Percentiles rank a stretch among this genome's conserved stretches.
Conservation (phyloP, 2,888 invertebrate genomes). For the Drosophila neotestacea region DNA sequence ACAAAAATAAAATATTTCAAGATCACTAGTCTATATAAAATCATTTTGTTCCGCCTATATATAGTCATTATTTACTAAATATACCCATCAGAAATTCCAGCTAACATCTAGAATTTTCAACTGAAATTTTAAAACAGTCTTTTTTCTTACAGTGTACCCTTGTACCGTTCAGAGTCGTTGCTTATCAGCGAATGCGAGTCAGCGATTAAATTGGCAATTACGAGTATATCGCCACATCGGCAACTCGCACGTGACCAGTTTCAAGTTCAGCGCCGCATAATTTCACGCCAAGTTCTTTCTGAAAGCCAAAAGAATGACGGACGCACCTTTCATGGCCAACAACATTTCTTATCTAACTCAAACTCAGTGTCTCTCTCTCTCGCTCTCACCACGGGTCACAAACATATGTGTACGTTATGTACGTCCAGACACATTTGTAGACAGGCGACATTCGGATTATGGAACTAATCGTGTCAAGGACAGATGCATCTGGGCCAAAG, state of each 20-base stretch:
- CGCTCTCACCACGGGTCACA: conserved; percentile 10
- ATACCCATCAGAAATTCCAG: no score
- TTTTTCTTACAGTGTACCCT: background rate
- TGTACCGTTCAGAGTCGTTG: conserved; percentile 3
- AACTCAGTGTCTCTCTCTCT: background rate
- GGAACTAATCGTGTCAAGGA: conserved; percentile 49
- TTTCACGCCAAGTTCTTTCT: conserved; percentile 35
- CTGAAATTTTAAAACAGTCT: no score
- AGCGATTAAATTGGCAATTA: conserved; percentile 77
- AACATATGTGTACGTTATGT: conserved; percentile 24
- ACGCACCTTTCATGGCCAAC: conserved; percentile 25
- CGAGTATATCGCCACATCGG: conserved; percentile 73
- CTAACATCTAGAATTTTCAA: no score
- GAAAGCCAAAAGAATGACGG: conserved; percentile 23
- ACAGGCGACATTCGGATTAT: conserved; percentile 49
- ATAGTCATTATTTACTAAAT: no score
- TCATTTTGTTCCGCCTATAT: no score
- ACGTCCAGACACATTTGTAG: conserved; percentile 25
- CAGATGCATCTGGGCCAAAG: conserved; percentile 31
- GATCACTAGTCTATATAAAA: no score
- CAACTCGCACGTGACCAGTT: conserved; percentile 76
- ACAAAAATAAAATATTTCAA: no score
- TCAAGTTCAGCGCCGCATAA: conserved; percentile 69
- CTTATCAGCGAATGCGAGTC: conserved; percentile 67
- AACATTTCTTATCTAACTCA: conserved; percentile 48